These are phyloP conservation scores for Macropus fuliginosus DNA, from an alignment of 2,797 vertebrate genomes.

Conservation along the genomic window DNA sequence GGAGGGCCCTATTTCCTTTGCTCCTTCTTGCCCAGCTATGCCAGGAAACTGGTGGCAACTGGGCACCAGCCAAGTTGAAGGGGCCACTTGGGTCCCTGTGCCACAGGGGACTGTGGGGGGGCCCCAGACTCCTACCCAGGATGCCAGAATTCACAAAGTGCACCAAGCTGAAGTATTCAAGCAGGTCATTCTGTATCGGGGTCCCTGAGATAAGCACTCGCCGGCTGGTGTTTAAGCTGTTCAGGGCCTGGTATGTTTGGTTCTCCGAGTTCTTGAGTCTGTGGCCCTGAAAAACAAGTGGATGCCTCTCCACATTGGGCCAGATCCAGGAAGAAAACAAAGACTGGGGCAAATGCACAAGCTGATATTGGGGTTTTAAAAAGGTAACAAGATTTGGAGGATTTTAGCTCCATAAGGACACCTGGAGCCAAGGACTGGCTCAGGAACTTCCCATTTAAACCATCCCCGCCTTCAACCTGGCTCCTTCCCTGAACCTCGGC, in stretches of 20 bases:
- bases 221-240: constrained; percentile 91
- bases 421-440: neutral
- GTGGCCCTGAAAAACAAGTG: constrained; percentile 89
- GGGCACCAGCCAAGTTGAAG: constrained; percentile 17
- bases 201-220: constrained; percentile 97
- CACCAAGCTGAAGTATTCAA: constrained; percentile 98
- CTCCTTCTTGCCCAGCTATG: constrained; percentile 32
- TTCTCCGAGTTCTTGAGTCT: constrained; percentile 98
- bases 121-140: constrained; percentile 87
- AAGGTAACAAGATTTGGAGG: neutral
- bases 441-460: neutral
- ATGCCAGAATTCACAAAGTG: constrained; percentile 98
- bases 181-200: constrained; percentile 97
- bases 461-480: neutral
- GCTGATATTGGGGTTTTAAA: neutral
- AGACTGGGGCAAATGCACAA: neutral
- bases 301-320: constrained; percentile 40
- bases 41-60: neutral
- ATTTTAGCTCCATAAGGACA: neutral
- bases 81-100: neutral
- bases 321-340: neutral
- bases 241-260: constrained; percentile 97
- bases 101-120: neutral
- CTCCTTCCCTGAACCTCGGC: neutral
- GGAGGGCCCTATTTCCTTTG: neutral